Base-by-base conservation (phyloP, 2,113 vertebrate genomes). In the Proteles cristata region DNA sequence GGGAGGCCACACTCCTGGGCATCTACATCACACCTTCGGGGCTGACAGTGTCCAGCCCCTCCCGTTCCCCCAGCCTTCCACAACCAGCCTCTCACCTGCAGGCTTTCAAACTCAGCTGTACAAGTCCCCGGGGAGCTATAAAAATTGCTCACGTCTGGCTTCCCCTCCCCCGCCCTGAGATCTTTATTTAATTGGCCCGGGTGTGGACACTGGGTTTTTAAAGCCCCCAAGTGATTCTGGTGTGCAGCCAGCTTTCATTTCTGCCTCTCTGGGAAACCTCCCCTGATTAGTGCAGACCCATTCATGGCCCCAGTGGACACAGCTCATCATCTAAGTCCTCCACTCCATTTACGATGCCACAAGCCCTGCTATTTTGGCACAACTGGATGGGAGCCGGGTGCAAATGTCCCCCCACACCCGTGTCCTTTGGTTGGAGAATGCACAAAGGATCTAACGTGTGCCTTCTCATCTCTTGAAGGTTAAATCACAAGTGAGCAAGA, bases 31-130 rank as follows among this genome's bases (percentile, higher is more conserved):
- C 14, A 16, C 39, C 73, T 55, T 48, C 26, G 50, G 61, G 61
- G 45, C 87, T 12, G 2, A 25, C 2, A 35, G 26, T 2, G 0
- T n/a, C 39, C 76, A 16, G 1, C 11, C 21, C 61, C 25, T 2
- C 3, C 76, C 0, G 2, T n/a, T 11, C 14, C 33, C 16, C 0
- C 2, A 2, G 31, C 11, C 63, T 74, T 74, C 83, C 65, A 48
- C 55, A 92, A 26, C 58, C 39, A 35, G 86, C 58, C 21, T 82
- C 65, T 43, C 10, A 35, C 12, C 48, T 43, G 43, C 50, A 69
- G 6, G 14, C 15, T 66, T 43, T 83, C 92, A 33, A 81, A 45
- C 17, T 77, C 65, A 4, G 50, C 48, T 15, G 16, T 16, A 61
- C 45, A 31, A 14, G 58, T 69, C 77, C 45, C 8, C 45, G 11